Conservation (phyloP, 2,888 invertebrate genomes). For the Cerastis rubricosa region DNA sequence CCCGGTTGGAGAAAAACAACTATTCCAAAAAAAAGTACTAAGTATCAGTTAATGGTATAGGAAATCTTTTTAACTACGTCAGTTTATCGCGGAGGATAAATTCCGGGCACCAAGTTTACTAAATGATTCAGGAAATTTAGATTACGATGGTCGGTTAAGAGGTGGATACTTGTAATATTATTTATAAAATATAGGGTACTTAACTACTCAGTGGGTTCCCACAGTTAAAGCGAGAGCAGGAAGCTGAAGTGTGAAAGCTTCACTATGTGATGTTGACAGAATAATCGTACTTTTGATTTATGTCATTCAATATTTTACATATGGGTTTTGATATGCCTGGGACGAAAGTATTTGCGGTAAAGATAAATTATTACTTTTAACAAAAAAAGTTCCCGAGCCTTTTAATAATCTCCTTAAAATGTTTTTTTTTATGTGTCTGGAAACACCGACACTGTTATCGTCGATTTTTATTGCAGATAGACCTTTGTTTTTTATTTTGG, state of each 20-base stretch:
- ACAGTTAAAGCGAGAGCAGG: slow-evolving; percentile 26
- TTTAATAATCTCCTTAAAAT: no score
- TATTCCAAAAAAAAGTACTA: slow-evolving; percentile 18
- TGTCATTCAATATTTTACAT: slow-evolving; percentile 16
- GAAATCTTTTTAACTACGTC: slow-evolving; percentile 31
- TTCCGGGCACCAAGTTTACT: slow-evolving; percentile 30
- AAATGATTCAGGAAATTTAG: slow-evolving; percentile 47
- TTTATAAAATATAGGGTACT: slow-evolving; percentile 37
- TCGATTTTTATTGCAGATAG: neutral
- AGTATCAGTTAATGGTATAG: slow-evolving; percentile 29
- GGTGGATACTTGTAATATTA: slow-evolving; percentile 25
- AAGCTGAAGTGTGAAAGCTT: slow-evolving; percentile 25
- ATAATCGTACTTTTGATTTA: slow-evolving; percentile 19
- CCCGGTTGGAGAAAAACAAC: slow-evolving; percentile 36
- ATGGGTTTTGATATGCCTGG: slow-evolving; percentile 3
- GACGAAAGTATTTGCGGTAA: slow-evolving; percentile 5
- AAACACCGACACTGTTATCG: no score
- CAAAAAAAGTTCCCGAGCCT: neutral
- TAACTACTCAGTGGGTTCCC: slow-evolving; percentile 35
- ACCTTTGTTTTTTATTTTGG: neutral
- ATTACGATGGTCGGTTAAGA: slow-evolving; percentile 37
- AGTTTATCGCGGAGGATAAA: slow-evolving; percentile 24
- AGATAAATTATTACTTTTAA: neutral
- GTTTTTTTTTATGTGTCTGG: neutral
- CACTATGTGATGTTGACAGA: slow-evolving; percentile 15